Evolutionary conservation across 2,797 vertebrate genomes (phyloP).

Genomic region (Pelodytes ibericus): DNA sequence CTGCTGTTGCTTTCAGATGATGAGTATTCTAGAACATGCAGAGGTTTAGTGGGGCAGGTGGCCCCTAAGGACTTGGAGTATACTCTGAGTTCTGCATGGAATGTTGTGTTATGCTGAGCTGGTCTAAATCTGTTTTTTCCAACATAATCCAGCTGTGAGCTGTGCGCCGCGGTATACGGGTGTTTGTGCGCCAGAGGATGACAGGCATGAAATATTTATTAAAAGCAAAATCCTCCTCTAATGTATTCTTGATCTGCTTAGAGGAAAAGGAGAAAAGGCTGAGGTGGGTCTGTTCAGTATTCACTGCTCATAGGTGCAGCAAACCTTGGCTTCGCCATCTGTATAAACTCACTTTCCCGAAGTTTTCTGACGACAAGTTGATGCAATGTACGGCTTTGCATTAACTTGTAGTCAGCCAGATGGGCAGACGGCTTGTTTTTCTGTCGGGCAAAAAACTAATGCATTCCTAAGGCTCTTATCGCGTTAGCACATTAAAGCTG

Average conservation of each 20-base stretch:
- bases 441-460: neutral
- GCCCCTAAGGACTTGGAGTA: slow-evolving; percentile 37
- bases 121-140: slow-evolving; percentile 57
- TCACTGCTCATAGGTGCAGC: slow-evolving; percentile 54
- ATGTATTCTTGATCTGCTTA: slow-evolving; percentile 56
- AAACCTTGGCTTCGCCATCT: slow-evolving; percentile 51
- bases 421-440: too few species aligned
- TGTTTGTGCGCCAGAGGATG: slow-evolving; percentile 55
- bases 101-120: slow-evolving; percentile 52
- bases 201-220: slow-evolving; percentile 58
- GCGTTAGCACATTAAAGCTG: neutral
- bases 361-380: slow-evolving; percentile 30
- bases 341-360: slow-evolving; percentile 17
- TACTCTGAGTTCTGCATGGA: slow-evolving; percentile 45
- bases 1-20: slow-evolving; percentile 31
- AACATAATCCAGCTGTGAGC: slow-evolving; percentile 58
- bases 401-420: too few species aligned
- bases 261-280: slow-evolving; percentile 40
- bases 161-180: slow-evolving; percentile 46
- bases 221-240: slow-evolving; percentile 57
- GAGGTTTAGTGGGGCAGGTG: slow-evolving; percentile 44
- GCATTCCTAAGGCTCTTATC: neutral
- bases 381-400: neutral
- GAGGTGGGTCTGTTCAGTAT: slow-evolving; percentile 53
- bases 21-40: slow-evolving; percentile 14